phyloP scores from a whole-genome alignment of 1,140 invertebrate species.

The Polypedilum vanderplanki region DNA sequence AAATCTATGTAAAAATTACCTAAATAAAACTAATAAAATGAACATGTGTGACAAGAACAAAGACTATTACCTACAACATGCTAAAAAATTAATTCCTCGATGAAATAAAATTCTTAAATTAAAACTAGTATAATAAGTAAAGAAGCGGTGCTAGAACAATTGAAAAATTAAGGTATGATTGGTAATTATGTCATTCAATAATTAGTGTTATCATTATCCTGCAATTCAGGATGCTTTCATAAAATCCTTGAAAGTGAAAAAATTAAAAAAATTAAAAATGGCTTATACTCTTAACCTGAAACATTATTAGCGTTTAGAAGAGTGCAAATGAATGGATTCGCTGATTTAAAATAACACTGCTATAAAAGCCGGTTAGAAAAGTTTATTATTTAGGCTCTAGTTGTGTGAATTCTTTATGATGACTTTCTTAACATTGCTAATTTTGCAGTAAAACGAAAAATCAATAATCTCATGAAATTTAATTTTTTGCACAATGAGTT shows the following conservation, averaged over 20 bases:
- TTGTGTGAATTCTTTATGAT: neutral
- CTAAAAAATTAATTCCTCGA: neutral
- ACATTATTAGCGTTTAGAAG: neutral
- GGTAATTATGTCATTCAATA: neutral
- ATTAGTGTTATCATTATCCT: neutral
- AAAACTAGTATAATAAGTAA: neutral
- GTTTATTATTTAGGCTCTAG: neutral
- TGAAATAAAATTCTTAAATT: conserved; percentile 11
- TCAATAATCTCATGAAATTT: conserved; percentile 19
- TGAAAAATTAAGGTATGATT: neutral
- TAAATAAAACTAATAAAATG: no score
- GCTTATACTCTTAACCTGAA: conserved; percentile 11
- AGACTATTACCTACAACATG: neutral
- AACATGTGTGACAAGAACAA: no score
- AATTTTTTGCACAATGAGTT: conserved; percentile 6
- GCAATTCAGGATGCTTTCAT: neutral
- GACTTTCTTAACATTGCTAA: neutral
- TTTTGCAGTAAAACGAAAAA: conserved; percentile 7
- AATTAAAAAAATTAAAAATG: conserved; percentile 20
- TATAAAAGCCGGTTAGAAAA: neutral
- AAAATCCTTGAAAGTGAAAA: neutral
- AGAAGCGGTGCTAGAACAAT: neutral
- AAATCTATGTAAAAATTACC: neutral
- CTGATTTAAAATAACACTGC: neutral
- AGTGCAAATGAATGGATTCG: neutral